Conservation (phyloP, 2,888 invertebrate genomes). For the Chalcis sispes region DNA sequence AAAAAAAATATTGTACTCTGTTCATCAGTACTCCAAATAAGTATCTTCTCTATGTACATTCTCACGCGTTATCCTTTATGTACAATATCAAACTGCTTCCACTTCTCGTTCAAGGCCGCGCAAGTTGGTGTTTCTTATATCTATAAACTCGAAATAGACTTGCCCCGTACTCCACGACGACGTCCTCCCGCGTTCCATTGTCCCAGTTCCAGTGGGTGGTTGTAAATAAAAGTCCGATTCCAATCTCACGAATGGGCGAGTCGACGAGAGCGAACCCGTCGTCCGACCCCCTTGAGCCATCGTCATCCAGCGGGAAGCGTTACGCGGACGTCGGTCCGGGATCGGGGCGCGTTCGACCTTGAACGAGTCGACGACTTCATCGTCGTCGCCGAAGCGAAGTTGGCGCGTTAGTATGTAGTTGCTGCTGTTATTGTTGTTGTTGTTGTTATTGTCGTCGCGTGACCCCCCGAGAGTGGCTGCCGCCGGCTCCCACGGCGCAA, state of each 20-base stretch:
- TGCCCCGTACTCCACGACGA: no score
- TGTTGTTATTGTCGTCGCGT: constrained; percentile 28
- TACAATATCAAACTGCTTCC: constrained; percentile 17
- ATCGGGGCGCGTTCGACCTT: constrained; percentile 13
- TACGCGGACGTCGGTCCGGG: not conserved
- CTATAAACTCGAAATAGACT: no score
- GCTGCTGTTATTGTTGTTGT: constrained; percentile 25
- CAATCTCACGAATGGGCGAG: not conserved
- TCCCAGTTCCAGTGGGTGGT: constrained; percentile 26
- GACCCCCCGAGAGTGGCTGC: constrained; percentile 58
- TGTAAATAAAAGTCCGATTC: no score
- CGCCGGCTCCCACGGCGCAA: constrained; percentile 15
- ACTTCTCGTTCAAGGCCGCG: constrained; percentile 27
- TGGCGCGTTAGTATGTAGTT: constrained; percentile 24
- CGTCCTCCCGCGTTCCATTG: not conserved
- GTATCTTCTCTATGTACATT: constrained; percentile 55
- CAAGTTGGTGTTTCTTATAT: not conserved
- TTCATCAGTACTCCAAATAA: constrained; percentile 65
- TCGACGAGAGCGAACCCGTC: not conserved
- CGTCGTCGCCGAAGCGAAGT: constrained; percentile 25
- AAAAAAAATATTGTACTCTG: constrained; percentile 64
- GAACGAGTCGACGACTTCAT: constrained; percentile 1
- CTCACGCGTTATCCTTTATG: constrained; percentile 8
- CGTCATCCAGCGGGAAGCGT: constrained; percentile 24
- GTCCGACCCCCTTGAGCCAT: not conserved